phyloP scores from a whole-genome alignment of 2,113 vertebrate genomes.

The Uria aalge region DNA sequence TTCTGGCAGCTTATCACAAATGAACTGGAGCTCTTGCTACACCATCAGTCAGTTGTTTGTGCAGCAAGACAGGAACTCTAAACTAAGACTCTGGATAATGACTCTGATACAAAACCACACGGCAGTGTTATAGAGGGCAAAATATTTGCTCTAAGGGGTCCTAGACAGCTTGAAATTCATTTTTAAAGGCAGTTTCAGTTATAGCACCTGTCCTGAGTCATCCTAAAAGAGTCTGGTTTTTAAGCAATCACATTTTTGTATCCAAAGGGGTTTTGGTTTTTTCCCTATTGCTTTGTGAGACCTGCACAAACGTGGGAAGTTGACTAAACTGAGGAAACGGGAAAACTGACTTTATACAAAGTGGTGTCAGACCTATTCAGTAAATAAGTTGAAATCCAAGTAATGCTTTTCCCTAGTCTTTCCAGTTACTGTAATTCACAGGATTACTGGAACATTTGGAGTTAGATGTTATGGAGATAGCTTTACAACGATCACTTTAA shows the following conservation, averaged over 20 bases:
- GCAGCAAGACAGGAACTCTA: neutral
- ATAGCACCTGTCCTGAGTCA: constrained; percentile 3
- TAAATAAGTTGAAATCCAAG: neutral
- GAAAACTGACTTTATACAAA: neutral
- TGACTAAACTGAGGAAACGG: constrained; percentile 58
- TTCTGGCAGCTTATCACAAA: neutral
- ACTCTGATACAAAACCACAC: neutral
- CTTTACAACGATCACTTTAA: neutral
- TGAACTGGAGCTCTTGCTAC: neutral
- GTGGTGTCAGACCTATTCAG: neutral
- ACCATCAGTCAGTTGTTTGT: neutral
- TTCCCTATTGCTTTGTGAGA: neutral
- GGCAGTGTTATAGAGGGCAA: neutral
- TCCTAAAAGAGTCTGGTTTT: neutral
- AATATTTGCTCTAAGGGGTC: neutral
- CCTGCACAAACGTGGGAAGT: constrained; percentile 43
- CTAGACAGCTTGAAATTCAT: neutral
- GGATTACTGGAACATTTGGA: neutral
- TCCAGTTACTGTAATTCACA: neutral
- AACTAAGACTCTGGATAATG: neutral
- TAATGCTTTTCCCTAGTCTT: neutral
- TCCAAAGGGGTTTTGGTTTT: neutral
- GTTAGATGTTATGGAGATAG: neutral
- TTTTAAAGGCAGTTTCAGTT: neutral
- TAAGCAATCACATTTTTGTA: neutral